Base-by-base conservation (phyloP, 2,797 vertebrate genomes). In the Enteromius unitaeniatus region DNA sequence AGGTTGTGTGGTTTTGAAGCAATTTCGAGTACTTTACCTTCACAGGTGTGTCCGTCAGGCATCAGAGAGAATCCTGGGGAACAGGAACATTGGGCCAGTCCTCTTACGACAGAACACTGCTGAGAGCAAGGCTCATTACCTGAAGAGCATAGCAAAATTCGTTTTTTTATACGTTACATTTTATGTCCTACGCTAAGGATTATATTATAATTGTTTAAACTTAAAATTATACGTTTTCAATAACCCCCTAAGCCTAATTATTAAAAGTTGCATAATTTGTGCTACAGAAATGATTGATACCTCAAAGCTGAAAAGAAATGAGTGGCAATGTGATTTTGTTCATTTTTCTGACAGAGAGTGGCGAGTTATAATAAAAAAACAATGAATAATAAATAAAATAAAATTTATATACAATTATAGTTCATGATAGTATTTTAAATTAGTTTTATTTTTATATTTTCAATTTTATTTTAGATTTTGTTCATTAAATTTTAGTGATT, bases 81-180 rank as follows among this genome's bases (percentile, higher is more conserved):
- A 89, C 97, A 98, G 86, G 96, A 97, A 84, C 97, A 98, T 55
- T 75, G 90, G 3, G 90, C 92, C 0, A 74, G 86, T 31, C 93
- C 95, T 37, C 88, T 92, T 49, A 93, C 78, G 1, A 85, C 21
- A 0, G 4, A 80, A 89, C 97, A 98, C 64, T 92, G 90, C 81
- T 98, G 97, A 86, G 94, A 94, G 89, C 97, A 98, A 26, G 91
- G 95, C 1, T 95, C 94, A 0, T 95, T 96, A 85, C 93, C 97
- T 98, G 69, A 0, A 31, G 26, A 84, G n/a, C 79, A 26, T 68
- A 84, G 15, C 77, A 45, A 74, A 85, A 68, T 60, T 14, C 64
- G 49, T 69, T 77, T n/a, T 58, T 45, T 28, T 49, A 23, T 60
- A 81, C 37, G 64, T 51, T 34, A 64, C 15, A 73, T 77, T 26